A percentile compares a stretch with the other conserved stretches of the same genome.
Evolutionary conservation across 2,113 vertebrate genomes (phyloP).

Genomic region (Isurus oxyrinchus): DNA sequence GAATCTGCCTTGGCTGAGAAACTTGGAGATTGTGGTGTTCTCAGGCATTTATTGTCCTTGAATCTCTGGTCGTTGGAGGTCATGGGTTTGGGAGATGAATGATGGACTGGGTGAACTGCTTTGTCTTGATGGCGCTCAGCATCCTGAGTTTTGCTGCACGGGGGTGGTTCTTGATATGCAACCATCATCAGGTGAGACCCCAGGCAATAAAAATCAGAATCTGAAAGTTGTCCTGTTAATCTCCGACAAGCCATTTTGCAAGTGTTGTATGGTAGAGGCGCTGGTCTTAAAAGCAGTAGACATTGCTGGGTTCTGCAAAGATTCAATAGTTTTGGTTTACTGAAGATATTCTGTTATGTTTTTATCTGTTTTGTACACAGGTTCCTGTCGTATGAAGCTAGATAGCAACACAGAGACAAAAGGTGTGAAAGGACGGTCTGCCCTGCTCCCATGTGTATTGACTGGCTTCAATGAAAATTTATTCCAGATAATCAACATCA

Average conservation of each 20-base stretch:
- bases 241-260: background rate
- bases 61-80: no score
- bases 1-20: background rate
- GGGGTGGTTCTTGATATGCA: background rate
- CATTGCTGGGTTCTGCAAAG: background rate
- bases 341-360: background rate
- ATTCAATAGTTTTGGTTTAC: background rate
- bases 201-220: background rate
- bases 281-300: background rate
- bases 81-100: background rate
- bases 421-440: conserved; percentile 1
- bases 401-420: background rate
- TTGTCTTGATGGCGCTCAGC: background rate
- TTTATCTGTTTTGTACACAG: background rate
- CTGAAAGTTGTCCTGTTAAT: background rate
- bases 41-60: background rate
- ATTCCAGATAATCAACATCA: conserved; percentile 9
- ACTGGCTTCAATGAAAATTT: conserved; percentile 1
- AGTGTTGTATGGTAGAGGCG: background rate
- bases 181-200: background rate
- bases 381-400: background rate
- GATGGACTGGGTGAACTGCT: background rate
- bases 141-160: no score
- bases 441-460: conserved; percentile 21
- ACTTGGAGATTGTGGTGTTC: background rate